These are phyloP conservation scores for Choristoneura rosaceana DNA, from an alignment of 2,888 invertebrate species.

Conservation along the genomic window DNA sequence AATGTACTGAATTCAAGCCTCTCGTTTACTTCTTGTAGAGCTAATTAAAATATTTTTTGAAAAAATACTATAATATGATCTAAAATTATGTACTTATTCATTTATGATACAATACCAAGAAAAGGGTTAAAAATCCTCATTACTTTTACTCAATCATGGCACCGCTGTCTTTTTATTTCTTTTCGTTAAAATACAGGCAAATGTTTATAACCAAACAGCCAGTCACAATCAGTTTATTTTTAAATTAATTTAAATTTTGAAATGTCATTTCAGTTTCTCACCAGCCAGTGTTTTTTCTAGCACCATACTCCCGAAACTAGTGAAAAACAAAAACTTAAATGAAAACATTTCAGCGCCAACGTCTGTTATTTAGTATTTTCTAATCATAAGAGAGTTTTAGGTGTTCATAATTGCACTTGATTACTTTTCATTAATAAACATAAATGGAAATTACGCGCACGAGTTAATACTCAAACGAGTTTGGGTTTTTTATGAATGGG, in stretches of 20 bases:
- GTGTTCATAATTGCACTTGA: constrained; percentile 17
- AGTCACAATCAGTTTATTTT: not conserved
- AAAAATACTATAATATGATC: too few species aligned
- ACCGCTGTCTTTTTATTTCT: not conserved
- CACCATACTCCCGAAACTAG: not conserved
- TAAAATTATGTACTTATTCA: too few species aligned
- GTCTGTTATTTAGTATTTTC: not conserved
- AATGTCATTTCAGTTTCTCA: not conserved
- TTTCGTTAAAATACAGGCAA: not conserved
- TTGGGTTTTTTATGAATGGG: constrained; percentile 10
- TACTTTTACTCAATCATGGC: too few species aligned
- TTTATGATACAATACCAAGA: too few species aligned
- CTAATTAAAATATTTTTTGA: too few species aligned
- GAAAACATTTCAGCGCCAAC: not conserved
- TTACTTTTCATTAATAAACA: constrained; percentile 38
- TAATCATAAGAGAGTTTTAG: constrained; percentile 27
- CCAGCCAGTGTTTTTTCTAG: constrained; percentile 7
- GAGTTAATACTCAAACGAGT: constrained; percentile 30
- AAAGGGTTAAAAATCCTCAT: too few species aligned
- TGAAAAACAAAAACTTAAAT: constrained; percentile 8
- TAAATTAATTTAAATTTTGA: not conserved
- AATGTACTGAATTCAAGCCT: too few species aligned
- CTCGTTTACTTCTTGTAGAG: too few species aligned
- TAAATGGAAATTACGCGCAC: constrained; percentile 49
- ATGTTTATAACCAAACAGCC: not conserved